phyloP scores from a whole-genome alignment of 2,113 vertebrate species.

The Nansenia antarctica region DNA sequence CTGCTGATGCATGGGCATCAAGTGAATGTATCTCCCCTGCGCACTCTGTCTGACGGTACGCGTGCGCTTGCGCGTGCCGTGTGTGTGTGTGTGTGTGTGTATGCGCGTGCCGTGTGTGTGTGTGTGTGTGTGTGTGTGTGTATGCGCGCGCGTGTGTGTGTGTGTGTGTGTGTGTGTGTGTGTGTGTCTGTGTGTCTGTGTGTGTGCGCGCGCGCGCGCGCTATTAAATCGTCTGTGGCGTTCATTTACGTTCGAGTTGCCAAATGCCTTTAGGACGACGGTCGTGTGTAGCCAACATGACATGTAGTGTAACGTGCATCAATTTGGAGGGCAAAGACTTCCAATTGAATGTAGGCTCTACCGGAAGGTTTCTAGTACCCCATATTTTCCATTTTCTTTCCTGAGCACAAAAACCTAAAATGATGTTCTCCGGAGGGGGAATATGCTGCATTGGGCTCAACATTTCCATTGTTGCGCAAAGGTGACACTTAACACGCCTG shows the following conservation, averaged over 20 bases:
- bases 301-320: not conserved
- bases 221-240: not conserved
- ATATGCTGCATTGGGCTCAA: not conserved
- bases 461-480: conserved; percentile 4
- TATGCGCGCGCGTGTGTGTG: conserved; percentile 2
- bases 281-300: too few relatives aligned
- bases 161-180: not conserved
- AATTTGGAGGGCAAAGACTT: not conserved
- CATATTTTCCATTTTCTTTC: not conserved
- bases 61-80: not conserved
- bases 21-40: not conserved
- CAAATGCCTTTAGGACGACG: not conserved
- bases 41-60: too few relatives aligned
- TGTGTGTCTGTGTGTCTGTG: not conserved
- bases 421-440: not conserved
- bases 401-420: not conserved
- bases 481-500: conserved; percentile 14
- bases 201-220: too few relatives aligned
- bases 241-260: not conserved
- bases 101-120: not conserved
- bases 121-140: not conserved
- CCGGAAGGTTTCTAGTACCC: not conserved
- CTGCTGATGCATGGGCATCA: not conserved
- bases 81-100: not conserved
- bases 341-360: not conserved